A percentile compares a stretch with the other conserved stretches of the same genome.
These are phyloP conservation scores for Lepeophtheirus nordmannii DNA, from an alignment of 2,888 invertebrate species.

Conservation along the genomic window DNA sequence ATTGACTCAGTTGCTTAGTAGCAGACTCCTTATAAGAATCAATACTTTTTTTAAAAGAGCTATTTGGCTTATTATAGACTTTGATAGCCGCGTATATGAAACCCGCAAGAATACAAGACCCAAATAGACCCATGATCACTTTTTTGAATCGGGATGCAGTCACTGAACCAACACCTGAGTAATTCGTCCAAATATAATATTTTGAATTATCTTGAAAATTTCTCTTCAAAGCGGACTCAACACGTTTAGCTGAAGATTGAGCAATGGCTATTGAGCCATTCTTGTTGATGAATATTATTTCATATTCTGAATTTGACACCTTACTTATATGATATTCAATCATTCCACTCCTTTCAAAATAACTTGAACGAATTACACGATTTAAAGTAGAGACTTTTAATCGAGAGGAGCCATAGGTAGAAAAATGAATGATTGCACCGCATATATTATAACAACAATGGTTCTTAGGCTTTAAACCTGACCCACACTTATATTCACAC, in stretches of 20 bases:
- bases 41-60: background rate
- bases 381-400: background rate
- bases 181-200: background rate
- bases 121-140: background rate
- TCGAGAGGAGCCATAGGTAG: background rate
- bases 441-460: slow-evolving; percentile 4
- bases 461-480: background rate
- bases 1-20: background rate
- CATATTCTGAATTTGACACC: background rate
- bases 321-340: background rate
- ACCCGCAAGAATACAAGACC: background rate
- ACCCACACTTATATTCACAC: background rate
- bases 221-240: background rate
- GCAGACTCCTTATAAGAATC: background rate
- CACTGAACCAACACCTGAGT: background rate
- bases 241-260: background rate
- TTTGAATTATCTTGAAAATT: background rate
- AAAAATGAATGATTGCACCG: background rate
- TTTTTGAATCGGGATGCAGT: background rate
- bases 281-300: background rate
- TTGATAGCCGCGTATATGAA: background rate
- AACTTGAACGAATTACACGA: background rate
- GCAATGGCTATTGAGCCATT: background rate
- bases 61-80: background rate
- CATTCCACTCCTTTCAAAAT: background rate